Percentiles rank a stretch among this genome's conserved stretches.
phyloP scores from a whole-genome alignment of 2,797 vertebrate genomes.

The Sylvia borin region DNA sequence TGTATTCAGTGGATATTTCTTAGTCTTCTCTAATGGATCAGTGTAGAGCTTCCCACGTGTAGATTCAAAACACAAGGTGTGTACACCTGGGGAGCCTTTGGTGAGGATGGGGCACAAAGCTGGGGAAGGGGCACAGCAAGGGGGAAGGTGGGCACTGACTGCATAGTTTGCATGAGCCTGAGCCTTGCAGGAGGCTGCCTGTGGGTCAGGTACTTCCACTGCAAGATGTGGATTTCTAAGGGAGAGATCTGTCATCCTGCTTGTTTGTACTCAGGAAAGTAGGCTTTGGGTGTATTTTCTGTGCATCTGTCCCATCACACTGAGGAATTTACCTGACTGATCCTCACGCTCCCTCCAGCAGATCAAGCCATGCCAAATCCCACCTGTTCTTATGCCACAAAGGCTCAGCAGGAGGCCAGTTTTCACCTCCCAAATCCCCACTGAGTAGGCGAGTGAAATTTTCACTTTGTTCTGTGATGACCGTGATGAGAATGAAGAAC shows the following conservation, averaged over 20 bases:
- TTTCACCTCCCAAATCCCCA: background rate
- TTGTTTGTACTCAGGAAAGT: background rate
- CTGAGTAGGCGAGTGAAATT: background rate
- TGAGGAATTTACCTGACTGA: background rate
- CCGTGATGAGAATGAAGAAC: background rate
- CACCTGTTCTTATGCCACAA: background rate
- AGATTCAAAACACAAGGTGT: background rate
- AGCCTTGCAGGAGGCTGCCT: background rate
- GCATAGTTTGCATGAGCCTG: background rate
- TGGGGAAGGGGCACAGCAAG: background rate
- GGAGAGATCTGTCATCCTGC: background rate
- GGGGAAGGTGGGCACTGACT: background rate
- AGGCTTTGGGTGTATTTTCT: background rate
- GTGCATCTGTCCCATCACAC: background rate
- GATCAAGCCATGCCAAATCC: background rate
- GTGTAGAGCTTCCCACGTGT: background rate
- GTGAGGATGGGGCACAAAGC: background rate
- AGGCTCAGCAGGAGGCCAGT: background rate
- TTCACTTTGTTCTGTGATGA: background rate
- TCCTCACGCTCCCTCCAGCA: background rate
- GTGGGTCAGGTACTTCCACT: background rate
- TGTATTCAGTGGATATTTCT: background rate
- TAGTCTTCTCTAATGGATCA: background rate
- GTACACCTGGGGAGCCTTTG: background rate
- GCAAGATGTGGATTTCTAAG: background rate